Percentiles rank a stretch among this genome's conserved stretches.
phyloP scores from a whole-genome alignment of 2,113 vertebrate genomes.

The Nerophis ophidion region DNA sequence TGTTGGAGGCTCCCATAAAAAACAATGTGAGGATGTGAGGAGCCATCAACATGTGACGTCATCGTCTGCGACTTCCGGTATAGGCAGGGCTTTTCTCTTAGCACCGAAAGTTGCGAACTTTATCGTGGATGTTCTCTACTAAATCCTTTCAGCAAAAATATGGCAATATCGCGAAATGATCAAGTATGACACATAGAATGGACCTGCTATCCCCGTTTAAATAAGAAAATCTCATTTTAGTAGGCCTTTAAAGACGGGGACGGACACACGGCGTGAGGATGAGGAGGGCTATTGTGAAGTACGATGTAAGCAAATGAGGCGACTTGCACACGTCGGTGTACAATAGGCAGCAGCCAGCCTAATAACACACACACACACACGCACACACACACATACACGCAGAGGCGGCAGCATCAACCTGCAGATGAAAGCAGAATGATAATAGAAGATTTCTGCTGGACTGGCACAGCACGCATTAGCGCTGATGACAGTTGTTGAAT shows the following conservation, averaged over 20 bases:
- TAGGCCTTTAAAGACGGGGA: not conserved
- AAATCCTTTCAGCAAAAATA: too few relatives aligned
- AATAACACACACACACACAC: conserved; percentile 16
- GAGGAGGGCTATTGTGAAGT: not conserved
- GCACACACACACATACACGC: conserved; percentile 21
- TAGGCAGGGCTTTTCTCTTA: too few relatives aligned
- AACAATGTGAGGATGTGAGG: too few relatives aligned
- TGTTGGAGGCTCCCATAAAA: too few relatives aligned
- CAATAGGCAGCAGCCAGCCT: conserved; percentile 23
- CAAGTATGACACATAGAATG: too few relatives aligned
- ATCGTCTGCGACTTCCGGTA: too few relatives aligned
- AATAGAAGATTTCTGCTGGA: conserved; percentile 42
- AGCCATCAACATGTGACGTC: too few relatives aligned
- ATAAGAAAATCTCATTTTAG: too few relatives aligned
- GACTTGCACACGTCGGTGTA: not conserved
- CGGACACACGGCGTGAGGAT: not conserved
- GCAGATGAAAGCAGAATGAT: conserved; percentile 42
- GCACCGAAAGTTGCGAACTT: too few relatives aligned
- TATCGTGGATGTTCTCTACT: too few relatives aligned
- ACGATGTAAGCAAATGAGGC: conserved; percentile 2
- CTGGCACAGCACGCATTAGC: conserved; percentile 28
- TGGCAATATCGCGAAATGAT: too few relatives aligned
- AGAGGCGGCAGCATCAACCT: conserved; percentile 16
- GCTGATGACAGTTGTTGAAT: conserved; percentile 51
- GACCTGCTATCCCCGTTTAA: too few relatives aligned